Percentiles rank a stretch among this genome's conserved stretches.
Conservation (phyloP, 2,888 invertebrate species). For the Metalampra italica region DNA sequence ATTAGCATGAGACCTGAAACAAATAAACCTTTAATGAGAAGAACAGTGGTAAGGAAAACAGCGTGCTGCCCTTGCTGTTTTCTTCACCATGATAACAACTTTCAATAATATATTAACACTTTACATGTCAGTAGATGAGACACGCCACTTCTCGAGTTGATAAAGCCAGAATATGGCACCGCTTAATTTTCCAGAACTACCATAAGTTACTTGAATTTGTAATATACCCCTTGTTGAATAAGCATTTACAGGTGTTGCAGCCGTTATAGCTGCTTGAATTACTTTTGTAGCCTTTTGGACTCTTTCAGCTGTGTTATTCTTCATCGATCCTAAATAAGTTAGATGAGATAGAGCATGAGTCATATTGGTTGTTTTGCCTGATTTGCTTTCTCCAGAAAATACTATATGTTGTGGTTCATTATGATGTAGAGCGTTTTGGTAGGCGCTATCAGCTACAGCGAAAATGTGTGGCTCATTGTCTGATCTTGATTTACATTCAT, state of each 20-base stretch:
- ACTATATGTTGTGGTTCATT: slow-evolving; percentile 91
- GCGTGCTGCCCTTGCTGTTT: no score
- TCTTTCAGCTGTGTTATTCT: slow-evolving; percentile 80
- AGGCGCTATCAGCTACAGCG: slow-evolving; percentile 92
- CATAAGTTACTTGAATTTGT: slow-evolving; percentile 89
- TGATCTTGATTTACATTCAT: slow-evolving; percentile 90
- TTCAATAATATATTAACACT: slow-evolving; percentile 26
- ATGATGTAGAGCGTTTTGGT: slow-evolving; percentile 94
- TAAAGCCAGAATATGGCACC: slow-evolving; percentile 93
- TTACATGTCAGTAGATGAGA: slow-evolving; percentile 87
- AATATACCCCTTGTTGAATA: slow-evolving; percentile 91
- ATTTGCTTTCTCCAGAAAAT: slow-evolving; percentile 93
- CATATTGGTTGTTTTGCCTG: slow-evolving; percentile 94
- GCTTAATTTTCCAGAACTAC: slow-evolving; percentile 90
- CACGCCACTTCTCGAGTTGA: slow-evolving; percentile 92
- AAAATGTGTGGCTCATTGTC: slow-evolving; percentile 95
- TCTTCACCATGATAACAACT: background rate
- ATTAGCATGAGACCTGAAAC: slow-evolving; percentile 88
- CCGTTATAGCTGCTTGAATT: slow-evolving; percentile 89
- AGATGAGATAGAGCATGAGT: slow-evolving; percentile 89
- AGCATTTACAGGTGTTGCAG: slow-evolving; percentile 90
- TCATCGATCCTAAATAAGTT: slow-evolving; percentile 87
- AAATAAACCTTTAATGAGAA: no score
- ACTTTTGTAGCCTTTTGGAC: slow-evolving; percentile 83
- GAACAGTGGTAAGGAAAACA: no score